Evolutionary conservation across 2,113 vertebrate genomes (phyloP).

Genomic region (Equus quagga): DNA sequence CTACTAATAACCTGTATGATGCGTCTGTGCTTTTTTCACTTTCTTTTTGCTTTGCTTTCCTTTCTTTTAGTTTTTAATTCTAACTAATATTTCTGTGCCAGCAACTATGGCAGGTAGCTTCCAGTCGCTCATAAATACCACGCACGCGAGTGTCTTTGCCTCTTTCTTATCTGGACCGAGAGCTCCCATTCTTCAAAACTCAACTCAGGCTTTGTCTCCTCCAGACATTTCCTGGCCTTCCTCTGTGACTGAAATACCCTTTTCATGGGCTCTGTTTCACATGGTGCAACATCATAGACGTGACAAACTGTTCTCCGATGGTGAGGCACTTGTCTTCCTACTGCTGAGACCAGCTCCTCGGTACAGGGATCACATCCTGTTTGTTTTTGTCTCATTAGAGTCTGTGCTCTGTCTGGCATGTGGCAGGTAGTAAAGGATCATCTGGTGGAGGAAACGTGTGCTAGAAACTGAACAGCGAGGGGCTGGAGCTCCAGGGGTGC

Average conservation of each 20-base stretch:
- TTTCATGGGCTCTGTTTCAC: background rate
- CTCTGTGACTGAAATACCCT: background rate
- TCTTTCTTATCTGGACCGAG: background rate
- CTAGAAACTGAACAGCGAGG: background rate
- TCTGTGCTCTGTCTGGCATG: background rate
- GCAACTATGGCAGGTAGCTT: background rate
- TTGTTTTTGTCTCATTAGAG: background rate
- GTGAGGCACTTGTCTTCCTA: background rate
- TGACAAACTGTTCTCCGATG: background rate
- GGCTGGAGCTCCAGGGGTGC: too few species aligned
- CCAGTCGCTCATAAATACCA: background rate
- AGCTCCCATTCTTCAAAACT: background rate
- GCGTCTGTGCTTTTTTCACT: background rate
- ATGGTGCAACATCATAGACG: background rate
- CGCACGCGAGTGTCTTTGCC: background rate
- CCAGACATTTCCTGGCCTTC: background rate
- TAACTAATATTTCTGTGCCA: background rate
- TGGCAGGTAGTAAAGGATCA: too few species aligned
- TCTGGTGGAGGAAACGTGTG: background rate
- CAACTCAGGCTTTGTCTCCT: background rate
- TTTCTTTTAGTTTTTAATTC: background rate
- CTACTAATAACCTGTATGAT: accelerated
- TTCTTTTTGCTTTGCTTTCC: background rate
- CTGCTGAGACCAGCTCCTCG: background rate
- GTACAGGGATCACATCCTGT: background rate